Percentiles rank a stretch among this genome's conserved stretches.
Conservation (phyloP, 2,888 invertebrate species). For the Unio delphinus region DNA sequence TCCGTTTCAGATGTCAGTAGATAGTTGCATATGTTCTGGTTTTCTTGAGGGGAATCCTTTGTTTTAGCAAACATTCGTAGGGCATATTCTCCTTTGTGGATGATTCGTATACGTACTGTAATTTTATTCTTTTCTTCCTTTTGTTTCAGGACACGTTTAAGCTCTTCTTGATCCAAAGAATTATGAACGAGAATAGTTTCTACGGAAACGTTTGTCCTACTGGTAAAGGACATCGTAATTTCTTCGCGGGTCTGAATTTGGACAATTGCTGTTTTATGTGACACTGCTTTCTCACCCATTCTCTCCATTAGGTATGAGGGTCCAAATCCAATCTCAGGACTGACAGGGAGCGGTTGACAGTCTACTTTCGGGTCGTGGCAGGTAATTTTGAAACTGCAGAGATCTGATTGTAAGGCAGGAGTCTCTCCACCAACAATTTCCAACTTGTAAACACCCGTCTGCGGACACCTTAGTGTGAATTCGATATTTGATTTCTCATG, state of each 20-base stretch:
- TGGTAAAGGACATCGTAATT: conserved; percentile 28
- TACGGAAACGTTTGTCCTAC: conserved; percentile 21
- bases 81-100: conserved; percentile 23
- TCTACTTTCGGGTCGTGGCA: conserved; percentile 29
- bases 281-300: conserved; percentile 25
- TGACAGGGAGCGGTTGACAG: conserved; percentile 31
- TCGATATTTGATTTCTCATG: conserved; percentile 21
- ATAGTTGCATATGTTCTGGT: conserved; percentile 32
- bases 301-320: conserved; percentile 26
- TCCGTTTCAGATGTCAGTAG: conserved; percentile 23
- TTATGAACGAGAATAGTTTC: conserved; percentile 26
- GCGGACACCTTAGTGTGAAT: conserved; percentile 36
- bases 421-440: conserved; percentile 24
- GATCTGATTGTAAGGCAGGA: conserved; percentile 7
- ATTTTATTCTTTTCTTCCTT: conserved; percentile 10
- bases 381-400: conserved; percentile 37
- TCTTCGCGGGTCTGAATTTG: conserved; percentile 16
- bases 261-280: conserved; percentile 30
- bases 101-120: conserved; percentile 18
- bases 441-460: conserved; percentile 37
- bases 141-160: conserved; percentile 16
- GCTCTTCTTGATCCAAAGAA: conserved; percentile 24
- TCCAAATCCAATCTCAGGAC: conserved; percentile 40
- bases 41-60: conserved; percentile 6
- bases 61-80: conserved; percentile 22